Evolutionary conservation across 2,113 vertebrate species (phyloP).

Genomic region (Nesospiza acunhae): DNA sequence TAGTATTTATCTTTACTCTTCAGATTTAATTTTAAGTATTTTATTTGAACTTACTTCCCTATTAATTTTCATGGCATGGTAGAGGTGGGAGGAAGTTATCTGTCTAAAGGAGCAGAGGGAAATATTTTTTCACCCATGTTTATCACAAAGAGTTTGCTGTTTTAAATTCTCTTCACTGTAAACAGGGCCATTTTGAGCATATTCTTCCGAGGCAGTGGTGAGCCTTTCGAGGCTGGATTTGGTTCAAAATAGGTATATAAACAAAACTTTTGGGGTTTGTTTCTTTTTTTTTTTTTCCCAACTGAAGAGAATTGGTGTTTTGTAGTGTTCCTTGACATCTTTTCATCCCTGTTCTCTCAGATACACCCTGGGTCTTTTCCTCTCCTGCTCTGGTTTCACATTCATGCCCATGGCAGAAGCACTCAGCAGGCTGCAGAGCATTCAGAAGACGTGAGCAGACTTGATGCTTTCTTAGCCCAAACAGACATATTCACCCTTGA

Average conservation of each 20-base stretch:
- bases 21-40: not conserved
- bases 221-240: not conserved
- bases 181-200: not conserved
- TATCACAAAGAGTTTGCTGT: not conserved
- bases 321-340: not conserved
- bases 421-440: not conserved
- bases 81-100: not conserved
- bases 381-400: not conserved
- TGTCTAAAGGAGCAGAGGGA: not conserved
- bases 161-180: not conserved
- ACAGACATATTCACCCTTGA: not conserved
- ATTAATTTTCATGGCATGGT: not conserved
- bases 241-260: not conserved
- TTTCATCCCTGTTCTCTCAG: not conserved
- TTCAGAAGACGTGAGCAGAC: not conserved
- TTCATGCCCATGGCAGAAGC: not conserved
- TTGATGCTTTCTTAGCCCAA: slow-evolving; percentile 6
- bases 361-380: not conserved
- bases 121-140: not conserved
- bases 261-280: not conserved
- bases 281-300: not conserved
- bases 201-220: fast-evolving
- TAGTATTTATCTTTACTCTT: not conserved
- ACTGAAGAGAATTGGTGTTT: not conserved
- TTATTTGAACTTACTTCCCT: not conserved